Evolutionary conservation across 2,113 vertebrate species (phyloP), one percentile per base, ranked within the genome.

Genomic region (Coregonus clupeaformis): DNA sequence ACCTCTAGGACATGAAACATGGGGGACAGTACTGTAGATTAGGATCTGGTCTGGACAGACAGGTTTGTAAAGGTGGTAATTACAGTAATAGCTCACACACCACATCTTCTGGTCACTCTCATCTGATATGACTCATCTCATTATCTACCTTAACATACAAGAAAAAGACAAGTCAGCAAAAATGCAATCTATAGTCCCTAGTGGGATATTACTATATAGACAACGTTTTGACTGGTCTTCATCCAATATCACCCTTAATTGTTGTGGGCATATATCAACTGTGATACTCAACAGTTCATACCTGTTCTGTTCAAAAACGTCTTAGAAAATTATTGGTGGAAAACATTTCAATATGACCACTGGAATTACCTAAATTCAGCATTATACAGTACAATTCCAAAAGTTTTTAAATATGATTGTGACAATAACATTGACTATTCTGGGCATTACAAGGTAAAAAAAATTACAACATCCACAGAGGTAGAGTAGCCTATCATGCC

Each of bases 21-120:
- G 63, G 74, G 67, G 73, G 57, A 77, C 62, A 47, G 72, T 52
- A 52, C 14, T 52, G 14, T 84, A 90, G 84, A 93, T 89, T 85
- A 91, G 80, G 70, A 90, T 77, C 80, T 57, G 74, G 79, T 89
- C 80, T 79, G 82, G 87, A 81, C 74, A 83, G 90, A 91, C 81
- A 49, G 62, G 81, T 93, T 88, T 85, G 75, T 80, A 63, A 65
- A 25, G 20, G 11, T 1, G 52, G 75, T 85, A 81, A 81, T 86
- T 86, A 80, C 82, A 85, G 79, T 78, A 71, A 86, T 81, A 81
- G 67, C 22, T 49, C 7, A 80, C 75, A 79, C 77, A 80, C 82
- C 77, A 45, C 73, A 85, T 82, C 76, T 80, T 67, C 74, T 72
- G 76, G 76, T 74, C 75, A 32, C 13, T 60, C 73, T 87, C 84